Base-by-base conservation (phyloP, 2,797 vertebrate species). In the Arrhamphus sclerolepis region DNA sequence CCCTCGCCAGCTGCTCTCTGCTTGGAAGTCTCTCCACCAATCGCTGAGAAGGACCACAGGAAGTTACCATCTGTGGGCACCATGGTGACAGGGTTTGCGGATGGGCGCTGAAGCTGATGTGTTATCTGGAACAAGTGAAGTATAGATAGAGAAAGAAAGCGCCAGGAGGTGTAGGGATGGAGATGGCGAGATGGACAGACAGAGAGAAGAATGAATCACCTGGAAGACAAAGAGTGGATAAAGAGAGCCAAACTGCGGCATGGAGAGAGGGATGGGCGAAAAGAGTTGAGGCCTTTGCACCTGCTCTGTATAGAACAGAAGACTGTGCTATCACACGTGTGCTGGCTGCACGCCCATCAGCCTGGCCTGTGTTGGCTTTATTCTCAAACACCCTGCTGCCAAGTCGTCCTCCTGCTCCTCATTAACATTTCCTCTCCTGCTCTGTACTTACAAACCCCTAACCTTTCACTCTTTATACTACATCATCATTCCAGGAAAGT, bases 1-100 rank as follows among this genome's bases (percentile, higher is more conserved):
- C 86, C 85, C 85, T 80, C 80, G 66, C 82, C 89, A 92, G 89
- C 89, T 91, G 90, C 82, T 90, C 83, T 77, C 78, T 55, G 80
- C 84, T 89, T 86, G 77, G 75, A 87, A 77, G 78, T 78, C 78
- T 83, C 71, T 87, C 82, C 77, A 80, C 86, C 89, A 91, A 89
- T 91, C 87, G 71, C 78, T 38, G 65, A 64, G 84, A 81, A 72
- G 75, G 83, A 83, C 86, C 88, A 84, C 84, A 86, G 85, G 81
- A 88, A 89, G 86, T 86, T 77, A 40, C 82, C 85, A 89, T 90
- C 87, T 89, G 89, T 68, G 78, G 81, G 85, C 76, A 63, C 87
- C 81, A 83, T 80, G 75, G 88, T 57, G 84, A 91, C 90, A 49
- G 69, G 70, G 83, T 77, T 78, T 77, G 82, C 40, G 77, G 82